A percentile compares a stretch with the other conserved stretches of the same genome.
phyloP scores from a whole-genome alignment of 2,888 invertebrate species.

The Magallana nippona region DNA sequence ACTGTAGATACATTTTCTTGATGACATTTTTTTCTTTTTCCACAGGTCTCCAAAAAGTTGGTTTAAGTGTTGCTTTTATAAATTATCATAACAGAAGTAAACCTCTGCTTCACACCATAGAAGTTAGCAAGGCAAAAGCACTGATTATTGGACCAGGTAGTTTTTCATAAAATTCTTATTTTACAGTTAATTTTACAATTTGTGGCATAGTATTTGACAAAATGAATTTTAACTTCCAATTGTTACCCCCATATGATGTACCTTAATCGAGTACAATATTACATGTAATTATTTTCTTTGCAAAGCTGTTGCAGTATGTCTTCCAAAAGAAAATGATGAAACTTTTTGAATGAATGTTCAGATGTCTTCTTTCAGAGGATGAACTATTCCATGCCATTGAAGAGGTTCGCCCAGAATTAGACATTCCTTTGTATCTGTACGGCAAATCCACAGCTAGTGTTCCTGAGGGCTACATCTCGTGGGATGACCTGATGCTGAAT shows the following conservation, averaged over 20 bases:
- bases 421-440: constrained; percentile 63
- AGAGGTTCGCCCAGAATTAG: constrained; percentile 62
- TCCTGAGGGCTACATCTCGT: constrained; percentile 60
- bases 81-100: constrained; percentile 93
- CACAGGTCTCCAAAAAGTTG: constrained; percentile 78
- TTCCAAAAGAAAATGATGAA: not conserved
- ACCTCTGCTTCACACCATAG: constrained; percentile 91
- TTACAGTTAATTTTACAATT: not conserved
- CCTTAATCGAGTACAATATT: too few species aligned
- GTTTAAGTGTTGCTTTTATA: constrained; percentile 87
- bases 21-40: not conserved
- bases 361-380: constrained; percentile 56
- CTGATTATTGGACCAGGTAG: constrained; percentile 83
- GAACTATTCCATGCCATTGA: constrained; percentile 65
- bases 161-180: not conserved
- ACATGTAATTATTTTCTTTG: too few species aligned
- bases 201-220: not conserved
- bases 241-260: too few species aligned
- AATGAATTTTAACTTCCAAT: not conserved
- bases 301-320: not conserved
- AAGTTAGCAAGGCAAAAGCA: constrained; percentile 90
- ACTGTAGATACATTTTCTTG: constrained; percentile 9
- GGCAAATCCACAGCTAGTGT: constrained; percentile 49
- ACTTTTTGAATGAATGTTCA: not conserved
- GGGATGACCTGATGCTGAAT: constrained; percentile 63